Base-by-base conservation (phyloP, 1,140 invertebrate species). In the Nebria ingens region DNA sequence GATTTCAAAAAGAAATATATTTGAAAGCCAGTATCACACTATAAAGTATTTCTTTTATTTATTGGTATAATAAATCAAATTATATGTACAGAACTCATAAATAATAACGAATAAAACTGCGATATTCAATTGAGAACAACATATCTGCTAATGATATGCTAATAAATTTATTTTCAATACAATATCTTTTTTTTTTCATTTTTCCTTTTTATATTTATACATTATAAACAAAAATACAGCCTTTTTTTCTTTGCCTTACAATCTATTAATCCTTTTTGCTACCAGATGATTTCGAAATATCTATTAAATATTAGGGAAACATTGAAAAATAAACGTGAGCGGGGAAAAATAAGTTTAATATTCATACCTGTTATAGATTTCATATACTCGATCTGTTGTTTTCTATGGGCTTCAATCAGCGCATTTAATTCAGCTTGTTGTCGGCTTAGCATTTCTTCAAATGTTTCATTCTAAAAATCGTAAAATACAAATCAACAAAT, bases 341-440 rank as follows among this genome's bases (percentile, higher is more conserved):
- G 25, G 25, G 25, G 25, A 6, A 9, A 34, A 34, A 34, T 34
- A 6, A 34, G 9, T 45, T 4, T 45, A 29, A 29, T 29, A 29
- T 29, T 25, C 20, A 51, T 54, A 58, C 53, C 56, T 17, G 58
- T 50, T 20, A 61, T 53, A 21, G 60, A 58, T 12, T 66, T 65
- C 67, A 71, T 69, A 57, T 65, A 71, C 58, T 69, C 69, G 50
- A 71, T 59, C 53, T 71, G 69, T 57, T 71, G 69, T 59, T 69
- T 69, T 17, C 68, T 55, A 51, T 71, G 68, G 4, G 69, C 68
- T 60, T 71, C 69, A 65, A 71, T 68, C 19, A 71, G 56, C 34
- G 69, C 69, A 51, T 71, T 71, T 52, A 71, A 55, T 57, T 71
- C 69, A 21, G 69, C 67, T 55, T 71, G 69, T 56, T 71, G 69